phyloP scores from a whole-genome alignment of 2,797 vertebrate genomes.

The Champsocephalus gunnari region DNA sequence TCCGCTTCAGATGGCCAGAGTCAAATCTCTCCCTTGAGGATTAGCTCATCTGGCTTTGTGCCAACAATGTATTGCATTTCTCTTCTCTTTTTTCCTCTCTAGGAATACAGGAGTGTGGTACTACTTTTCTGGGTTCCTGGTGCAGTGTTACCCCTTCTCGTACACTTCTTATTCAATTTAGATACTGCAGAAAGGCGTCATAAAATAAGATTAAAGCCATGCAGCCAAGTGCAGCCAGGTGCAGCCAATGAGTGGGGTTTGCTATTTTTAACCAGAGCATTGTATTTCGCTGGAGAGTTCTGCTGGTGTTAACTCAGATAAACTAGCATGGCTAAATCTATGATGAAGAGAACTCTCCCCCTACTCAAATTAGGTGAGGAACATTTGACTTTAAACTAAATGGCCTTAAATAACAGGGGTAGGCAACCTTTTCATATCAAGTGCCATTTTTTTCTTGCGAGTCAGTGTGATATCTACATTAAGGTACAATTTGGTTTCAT shows the following conservation, averaged over 20 bases:
- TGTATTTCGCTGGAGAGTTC: neutral
- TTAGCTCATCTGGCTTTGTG: neutral
- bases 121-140: neutral
- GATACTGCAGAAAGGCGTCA: neutral
- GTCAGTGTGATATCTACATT: neutral
- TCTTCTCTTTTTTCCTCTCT: slow-evolving; percentile 8
- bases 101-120: neutral
- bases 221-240: neutral
- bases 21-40: slow-evolving; percentile 12
- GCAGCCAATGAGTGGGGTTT: neutral
- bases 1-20: slow-evolving; percentile 15
- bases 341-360: neutral
- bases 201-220: neutral
- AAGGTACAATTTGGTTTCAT: neutral
- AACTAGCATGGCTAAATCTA: neutral
- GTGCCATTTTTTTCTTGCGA: neutral
- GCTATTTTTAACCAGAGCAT: slow-evolving; percentile 15
- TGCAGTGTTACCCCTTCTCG: neutral
- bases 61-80: neutral
- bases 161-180: neutral
- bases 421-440: neutral
- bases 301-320: slow-evolving; percentile 1
- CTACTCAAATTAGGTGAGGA: neutral
- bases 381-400: neutral
- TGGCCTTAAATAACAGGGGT: neutral